These are phyloP conservation scores for Ibycter americanus DNA, from an alignment of 2,797 vertebrate species.

Conservation along the genomic window DNA sequence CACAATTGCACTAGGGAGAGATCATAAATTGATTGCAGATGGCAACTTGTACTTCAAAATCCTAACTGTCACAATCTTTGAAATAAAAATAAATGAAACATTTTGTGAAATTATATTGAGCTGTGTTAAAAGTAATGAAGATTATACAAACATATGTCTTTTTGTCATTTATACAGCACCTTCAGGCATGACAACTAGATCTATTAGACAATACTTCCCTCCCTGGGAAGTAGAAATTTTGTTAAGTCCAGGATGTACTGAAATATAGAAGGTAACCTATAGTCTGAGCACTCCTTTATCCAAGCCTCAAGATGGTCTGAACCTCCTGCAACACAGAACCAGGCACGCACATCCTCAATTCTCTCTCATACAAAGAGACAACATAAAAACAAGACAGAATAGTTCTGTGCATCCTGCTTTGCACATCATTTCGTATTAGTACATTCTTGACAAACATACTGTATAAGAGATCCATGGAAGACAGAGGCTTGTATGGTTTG, in stretches of 20 bases:
- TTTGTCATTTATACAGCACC: constrained; percentile 74
- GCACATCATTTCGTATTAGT: background rate
- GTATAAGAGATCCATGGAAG: background rate
- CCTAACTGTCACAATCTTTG: constrained; percentile 80
- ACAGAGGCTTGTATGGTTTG: constrained; percentile 53
- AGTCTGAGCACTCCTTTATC: background rate
- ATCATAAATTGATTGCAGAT: constrained; percentile 87
- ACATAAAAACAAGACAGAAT: background rate
- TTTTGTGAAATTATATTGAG: constrained; percentile 81
- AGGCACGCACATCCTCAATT: background rate
- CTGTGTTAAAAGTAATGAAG: constrained; percentile 77
- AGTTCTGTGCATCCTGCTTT: background rate
- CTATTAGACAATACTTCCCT: constrained; percentile 35
- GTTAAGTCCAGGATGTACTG: background rate
- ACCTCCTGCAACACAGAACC: background rate
- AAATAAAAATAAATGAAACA: constrained; percentile 85
- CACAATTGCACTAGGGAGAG: constrained; percentile 78
- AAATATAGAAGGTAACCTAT: background rate
- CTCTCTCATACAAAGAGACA: background rate
- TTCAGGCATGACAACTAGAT: constrained; percentile 59
- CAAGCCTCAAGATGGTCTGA: background rate
- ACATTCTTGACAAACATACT: background rate
- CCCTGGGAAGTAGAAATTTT: constrained; percentile 16
- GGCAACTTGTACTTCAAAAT: constrained; percentile 82
- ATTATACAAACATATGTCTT: constrained; percentile 76